phyloP scores from a whole-genome alignment of 2,888 invertebrate genomes.

The Nesidiocoris tenuis region DNA sequence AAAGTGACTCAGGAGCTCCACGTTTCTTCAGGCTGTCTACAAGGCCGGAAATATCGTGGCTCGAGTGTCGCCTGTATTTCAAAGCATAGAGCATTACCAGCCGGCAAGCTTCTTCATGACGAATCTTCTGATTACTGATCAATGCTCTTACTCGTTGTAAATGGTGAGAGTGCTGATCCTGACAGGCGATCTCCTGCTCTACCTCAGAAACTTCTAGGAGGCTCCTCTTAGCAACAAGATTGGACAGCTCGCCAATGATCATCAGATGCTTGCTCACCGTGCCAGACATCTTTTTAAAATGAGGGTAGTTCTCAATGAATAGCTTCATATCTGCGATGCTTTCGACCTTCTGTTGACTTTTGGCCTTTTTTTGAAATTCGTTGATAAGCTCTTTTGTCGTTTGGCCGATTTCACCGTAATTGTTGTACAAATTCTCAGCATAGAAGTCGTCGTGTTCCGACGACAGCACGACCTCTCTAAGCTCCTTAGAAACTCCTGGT shows the following conservation, averaged over 20 bases:
- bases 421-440: slow-evolving; percentile 88
- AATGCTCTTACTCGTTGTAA: slow-evolving; percentile 57
- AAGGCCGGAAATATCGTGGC: slow-evolving; percentile 76
- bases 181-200: slow-evolving; percentile 90
- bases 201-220: slow-evolving; percentile 89
- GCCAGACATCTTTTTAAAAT: slow-evolving; percentile 94
- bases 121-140: slow-evolving; percentile 57
- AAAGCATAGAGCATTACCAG: slow-evolving; percentile 91
- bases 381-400: slow-evolving; percentile 97
- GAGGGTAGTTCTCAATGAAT: slow-evolving; percentile 96
- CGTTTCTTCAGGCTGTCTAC: slow-evolving; percentile 67
- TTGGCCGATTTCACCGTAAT: slow-evolving; percentile 98
- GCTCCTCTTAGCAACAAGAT: slow-evolving; percentile 72
- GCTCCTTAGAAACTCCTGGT: slow-evolving; percentile 82
- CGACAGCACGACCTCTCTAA: slow-evolving; percentile 88
- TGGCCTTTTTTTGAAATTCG: slow-evolving; percentile 92
- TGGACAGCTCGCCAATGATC: slow-evolving; percentile 91
- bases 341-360: slow-evolving; percentile 95
- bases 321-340: slow-evolving; percentile 98
- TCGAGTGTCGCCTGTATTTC: slow-evolving; percentile 86
- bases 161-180: slow-evolving; percentile 77
- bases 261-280: slow-evolving; percentile 97
- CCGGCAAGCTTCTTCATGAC: slow-evolving; percentile 78
- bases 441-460: slow-evolving; percentile 98
- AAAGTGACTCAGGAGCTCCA: slow-evolving; percentile 44